Evolutionary conservation across 2,888 invertebrate species (phyloP).

Genomic region (Keiferia lycopersicella): DNA sequence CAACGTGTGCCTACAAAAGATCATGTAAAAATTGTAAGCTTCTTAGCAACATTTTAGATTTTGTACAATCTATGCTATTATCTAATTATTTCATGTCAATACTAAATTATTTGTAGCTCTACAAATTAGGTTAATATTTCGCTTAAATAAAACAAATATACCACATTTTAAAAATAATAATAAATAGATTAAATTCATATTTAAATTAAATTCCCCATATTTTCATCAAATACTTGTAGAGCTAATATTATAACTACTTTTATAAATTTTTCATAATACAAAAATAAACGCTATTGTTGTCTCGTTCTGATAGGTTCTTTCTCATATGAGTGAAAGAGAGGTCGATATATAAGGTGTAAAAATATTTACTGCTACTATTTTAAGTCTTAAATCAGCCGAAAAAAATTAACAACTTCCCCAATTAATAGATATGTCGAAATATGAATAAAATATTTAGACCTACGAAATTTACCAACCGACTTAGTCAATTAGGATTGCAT

Average conservation of each 20-base stretch:
- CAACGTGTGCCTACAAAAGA: background rate
- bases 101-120: background rate
- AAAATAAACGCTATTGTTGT: too few relatives aligned
- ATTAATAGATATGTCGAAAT: too few relatives aligned
- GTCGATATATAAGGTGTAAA: too few relatives aligned
- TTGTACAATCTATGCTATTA: conserved; percentile 5
- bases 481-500: too few relatives aligned
- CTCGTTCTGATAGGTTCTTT: too few relatives aligned
- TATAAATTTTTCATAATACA: background rate
- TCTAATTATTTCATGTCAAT: background rate
- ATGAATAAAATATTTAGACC: too few relatives aligned
- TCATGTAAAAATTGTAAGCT: background rate
- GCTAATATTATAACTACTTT: background rate
- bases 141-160: background rate
- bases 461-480: too few relatives aligned
- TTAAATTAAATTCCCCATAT: background rate
- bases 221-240: background rate
- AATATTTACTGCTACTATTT: too few relatives aligned
- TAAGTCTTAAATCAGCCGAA: too few relatives aligned
- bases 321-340: background rate
- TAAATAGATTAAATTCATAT: background rate
- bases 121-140: background rate
- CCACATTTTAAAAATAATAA: background rate
- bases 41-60: background rate
- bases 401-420: too few relatives aligned